Base-by-base conservation (phyloP, 2,888 invertebrate species). In the Lepidocyrtinus sp. region DNA sequence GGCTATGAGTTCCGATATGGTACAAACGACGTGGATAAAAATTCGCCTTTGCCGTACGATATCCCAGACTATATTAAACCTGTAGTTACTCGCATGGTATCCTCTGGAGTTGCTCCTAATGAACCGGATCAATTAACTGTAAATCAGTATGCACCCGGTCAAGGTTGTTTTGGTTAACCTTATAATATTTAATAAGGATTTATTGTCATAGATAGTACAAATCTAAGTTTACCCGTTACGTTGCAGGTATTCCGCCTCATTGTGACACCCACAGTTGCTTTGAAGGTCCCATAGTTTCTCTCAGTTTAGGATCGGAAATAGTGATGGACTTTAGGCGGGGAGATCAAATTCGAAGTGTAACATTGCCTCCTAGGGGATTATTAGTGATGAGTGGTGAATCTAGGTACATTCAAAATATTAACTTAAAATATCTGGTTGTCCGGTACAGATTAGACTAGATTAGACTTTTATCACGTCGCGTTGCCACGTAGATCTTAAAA, bases 241-340 rank as follows among this genome's bases (percentile, higher is more conserved):
- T 45, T 89, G 12, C 87, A 94, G 96, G 97, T 50, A 99, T 99
- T 88, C 98, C 99, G 36, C 92, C 94, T 0, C 99, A 99, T 89
- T 93, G 97, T 21, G 99, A 99, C 88, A 97, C 96, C 0, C 97
- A 98, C 88, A 96, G 96, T 88, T 94, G 96, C 0, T 99, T 99
- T 89, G 94, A 95, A 84, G 94, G 94, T 87, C 94, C 94, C 1
- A 94, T 99, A 82, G 88, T 98, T 25, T 96, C 97, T 0, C 88
- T 99, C 0, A 98, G 97, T 1, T 90, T 98, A 17, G 93, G 94
- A 1, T 93, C 95, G 0, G 91, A 93, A 76, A 92, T 95, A 70
- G 91, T 96, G 0, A 98, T 98, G 97, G 96, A 98, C 86, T 98
- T 97, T 89, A 93, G 92, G 83, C 92, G 92, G 69, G 90, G 90